Base-by-base conservation (phyloP, 2,888 invertebrate species). In the Tenthredo scrophulariae region DNA sequence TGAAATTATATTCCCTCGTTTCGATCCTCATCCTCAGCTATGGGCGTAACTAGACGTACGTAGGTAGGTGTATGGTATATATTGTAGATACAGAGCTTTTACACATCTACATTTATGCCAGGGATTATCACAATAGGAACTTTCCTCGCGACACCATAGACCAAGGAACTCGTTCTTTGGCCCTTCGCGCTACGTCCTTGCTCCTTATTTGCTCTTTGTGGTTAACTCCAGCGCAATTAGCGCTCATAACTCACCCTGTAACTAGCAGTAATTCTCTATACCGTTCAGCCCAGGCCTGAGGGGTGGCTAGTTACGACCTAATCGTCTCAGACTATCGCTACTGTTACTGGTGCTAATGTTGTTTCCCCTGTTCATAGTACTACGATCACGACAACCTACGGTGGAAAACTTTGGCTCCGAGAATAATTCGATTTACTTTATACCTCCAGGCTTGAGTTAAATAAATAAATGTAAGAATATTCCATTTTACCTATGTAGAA, bases 401-500 rank as follows among this genome's bases (percentile, higher is more conserved):
- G 40, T 62, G 80, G 80, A 62, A 80, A 80, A 80, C 15, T 80
- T 37, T 7, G 80, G 40, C 22, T 40, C 13, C 9, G 37, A 2
- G 0, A 62, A 62, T 80, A 62, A 80, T 80, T 62, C 6, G 22
- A 26, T n/a, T 18, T 50, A 50, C 9, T 18, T 29, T 37, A 13
- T 40, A 15, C 4, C 2, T 46, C 2, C 10, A 15, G 2, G 15
- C 5, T 0, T 50, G 15, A 50, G 18, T 50, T 50, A 18, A 18
- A 18, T 0, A 1, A 15, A 1, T 50, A 18, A 50, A 50, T 18
- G 18, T 18, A 54, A 2, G n/a, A 54, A 1, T n/a, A n/a, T n/a
- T 54, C 10, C 5, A 18, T n/a, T 6, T 62, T 58, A 0, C 22
- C 46, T 58, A 89, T 91, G 62, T 88, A 95, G 95, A 90, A 89